Percentiles rank a stretch among this genome's conserved stretches.
phyloP scores from a whole-genome alignment of 2,888 invertebrate species.

The Monochamus alternatus region DNA sequence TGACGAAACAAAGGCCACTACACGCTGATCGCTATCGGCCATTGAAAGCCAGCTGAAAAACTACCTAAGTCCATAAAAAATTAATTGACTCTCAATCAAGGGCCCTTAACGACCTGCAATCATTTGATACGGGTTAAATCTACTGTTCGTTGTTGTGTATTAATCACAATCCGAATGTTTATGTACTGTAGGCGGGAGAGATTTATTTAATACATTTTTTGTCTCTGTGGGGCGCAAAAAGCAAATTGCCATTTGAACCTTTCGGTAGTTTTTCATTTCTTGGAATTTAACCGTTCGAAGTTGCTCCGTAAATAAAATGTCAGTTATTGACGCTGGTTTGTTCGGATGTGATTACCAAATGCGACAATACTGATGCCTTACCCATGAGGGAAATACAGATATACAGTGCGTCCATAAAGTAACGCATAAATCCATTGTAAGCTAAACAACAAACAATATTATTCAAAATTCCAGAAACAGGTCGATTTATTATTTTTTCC shows the following conservation, averaged over 20 bases:
- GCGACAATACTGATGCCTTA: too few relatives aligned
- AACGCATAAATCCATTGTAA: too few relatives aligned
- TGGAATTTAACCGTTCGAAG: too few relatives aligned
- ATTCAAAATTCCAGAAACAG: too few relatives aligned
- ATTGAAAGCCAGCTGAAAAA: constrained; percentile 17
- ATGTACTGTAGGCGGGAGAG: neutral
- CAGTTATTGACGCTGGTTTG: too few relatives aligned
- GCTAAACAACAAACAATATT: too few relatives aligned
- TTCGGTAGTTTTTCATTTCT: too few relatives aligned
- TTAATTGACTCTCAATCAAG: constrained; percentile 23
- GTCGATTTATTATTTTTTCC: too few relatives aligned
- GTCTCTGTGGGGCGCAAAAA: neutral
- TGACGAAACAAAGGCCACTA: constrained; percentile 16
- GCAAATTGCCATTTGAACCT: neutral
- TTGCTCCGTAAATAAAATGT: too few relatives aligned
- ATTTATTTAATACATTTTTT: neutral
- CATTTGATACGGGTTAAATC: constrained; percentile 8
- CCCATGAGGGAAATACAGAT: too few relatives aligned
- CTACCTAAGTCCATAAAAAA: constrained; percentile 15
- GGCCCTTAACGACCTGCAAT: constrained; percentile 5
- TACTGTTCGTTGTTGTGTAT: constrained; percentile 6
- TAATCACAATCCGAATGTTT: constrained; percentile 8
- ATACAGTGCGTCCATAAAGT: too few relatives aligned
- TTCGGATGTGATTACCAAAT: too few relatives aligned
- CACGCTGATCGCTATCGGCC: constrained; percentile 4